A percentile compares a stretch with the other conserved stretches of the same genome.
Conservation (phyloP, 2,888 invertebrate species). For the Odontothrips loti region DNA sequence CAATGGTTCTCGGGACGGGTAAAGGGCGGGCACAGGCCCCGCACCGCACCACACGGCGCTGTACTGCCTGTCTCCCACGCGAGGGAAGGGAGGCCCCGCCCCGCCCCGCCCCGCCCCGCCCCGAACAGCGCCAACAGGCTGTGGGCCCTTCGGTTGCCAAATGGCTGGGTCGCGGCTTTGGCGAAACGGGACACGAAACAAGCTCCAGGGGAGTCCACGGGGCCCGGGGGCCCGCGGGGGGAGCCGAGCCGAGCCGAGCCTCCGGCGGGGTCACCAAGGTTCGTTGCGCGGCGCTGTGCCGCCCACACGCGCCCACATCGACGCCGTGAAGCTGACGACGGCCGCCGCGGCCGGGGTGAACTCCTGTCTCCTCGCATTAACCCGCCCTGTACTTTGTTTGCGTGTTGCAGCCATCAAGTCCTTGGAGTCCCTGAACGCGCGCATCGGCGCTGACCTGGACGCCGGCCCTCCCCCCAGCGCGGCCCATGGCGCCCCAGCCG, state of each 20-base stretch:
- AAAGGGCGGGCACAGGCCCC: no score
- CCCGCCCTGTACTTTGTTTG: background rate
- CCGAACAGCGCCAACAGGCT: no score
- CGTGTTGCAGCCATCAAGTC: conserved; percentile 33
- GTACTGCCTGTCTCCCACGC: no score
- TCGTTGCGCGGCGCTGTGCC: background rate
- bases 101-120: no score
- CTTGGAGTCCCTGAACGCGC: conserved; percentile 29
- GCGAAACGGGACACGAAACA: background rate
- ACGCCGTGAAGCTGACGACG: no score
- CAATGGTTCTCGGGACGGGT: no score
- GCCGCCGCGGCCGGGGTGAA: no score
- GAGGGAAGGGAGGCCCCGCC: no score
- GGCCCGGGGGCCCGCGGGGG: background rate
- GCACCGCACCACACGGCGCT: no score
- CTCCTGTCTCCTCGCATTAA: background rate
- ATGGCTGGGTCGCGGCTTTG: background rate
- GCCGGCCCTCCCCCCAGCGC: background rate
- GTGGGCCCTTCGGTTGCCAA: background rate
- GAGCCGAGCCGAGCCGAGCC: background rate
- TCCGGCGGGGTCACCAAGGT: background rate
- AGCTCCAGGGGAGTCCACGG: background rate
- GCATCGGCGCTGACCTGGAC: conserved; percentile 20
- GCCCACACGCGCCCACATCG: background rate
- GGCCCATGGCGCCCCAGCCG: conserved; percentile 6